phyloP scores from a whole-genome alignment of 92 coral and sea anemone species.

The Zoanthus sansibaricus region DNA sequence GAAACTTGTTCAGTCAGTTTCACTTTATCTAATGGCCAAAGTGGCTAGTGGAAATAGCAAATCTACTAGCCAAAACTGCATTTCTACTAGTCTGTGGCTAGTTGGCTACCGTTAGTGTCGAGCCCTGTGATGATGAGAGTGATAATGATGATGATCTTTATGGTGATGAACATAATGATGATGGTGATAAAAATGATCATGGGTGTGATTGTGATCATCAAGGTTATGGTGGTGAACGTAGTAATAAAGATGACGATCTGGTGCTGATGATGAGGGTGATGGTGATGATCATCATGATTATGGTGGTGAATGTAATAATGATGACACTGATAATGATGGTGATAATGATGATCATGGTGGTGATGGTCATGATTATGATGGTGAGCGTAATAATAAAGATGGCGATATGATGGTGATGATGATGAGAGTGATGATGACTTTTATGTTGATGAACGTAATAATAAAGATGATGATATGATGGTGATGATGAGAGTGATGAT shows the following conservation, averaged over 20 bases:
- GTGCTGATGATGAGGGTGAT: not conserved
- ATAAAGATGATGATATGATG: not conserved
- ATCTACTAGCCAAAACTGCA: too few species aligned
- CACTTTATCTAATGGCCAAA: too few species aligned
- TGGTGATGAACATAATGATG: not conserved
- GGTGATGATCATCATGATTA: not conserved
- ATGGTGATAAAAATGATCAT: not conserved
- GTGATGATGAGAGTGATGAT: not conserved
- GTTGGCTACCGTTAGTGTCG: too few species aligned
- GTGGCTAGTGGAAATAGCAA: too few species aligned
- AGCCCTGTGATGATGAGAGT: too few species aligned
- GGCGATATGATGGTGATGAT: not conserved
- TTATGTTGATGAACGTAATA: not conserved
- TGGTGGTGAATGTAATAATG: not conserved
- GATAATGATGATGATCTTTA: not conserved
- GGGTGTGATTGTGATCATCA: too few species aligned
- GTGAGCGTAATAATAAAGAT: too few species aligned
- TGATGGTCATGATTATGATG: too few species aligned
- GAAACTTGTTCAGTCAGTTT: too few species aligned
- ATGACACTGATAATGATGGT: not conserved
- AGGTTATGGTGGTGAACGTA: too few species aligned
- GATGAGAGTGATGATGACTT: not conserved
- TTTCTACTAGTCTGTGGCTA: too few species aligned
- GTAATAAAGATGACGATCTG: too few species aligned
- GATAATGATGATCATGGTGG: not conserved